Evolutionary conservation across 2,888 invertebrate genomes (phyloP).

Genomic region (Conistra vaccinii): DNA sequence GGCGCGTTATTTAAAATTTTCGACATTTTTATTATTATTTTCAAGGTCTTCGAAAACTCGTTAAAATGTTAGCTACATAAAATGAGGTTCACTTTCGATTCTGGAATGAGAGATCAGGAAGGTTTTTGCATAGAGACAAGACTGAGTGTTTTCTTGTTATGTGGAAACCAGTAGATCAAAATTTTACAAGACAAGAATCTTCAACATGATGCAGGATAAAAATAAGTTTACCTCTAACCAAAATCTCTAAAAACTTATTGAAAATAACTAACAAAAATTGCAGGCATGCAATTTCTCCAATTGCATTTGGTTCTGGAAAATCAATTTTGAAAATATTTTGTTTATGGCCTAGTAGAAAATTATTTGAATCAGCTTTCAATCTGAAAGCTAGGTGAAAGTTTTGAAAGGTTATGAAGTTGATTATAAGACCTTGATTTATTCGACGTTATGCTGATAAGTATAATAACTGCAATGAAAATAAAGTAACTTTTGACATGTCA

Average conservation of each 20-base stretch:
- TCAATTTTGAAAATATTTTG: background rate
- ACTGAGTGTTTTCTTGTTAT: conserved; percentile 69
- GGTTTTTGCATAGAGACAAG: conserved; percentile 73
- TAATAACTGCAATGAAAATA: conserved; percentile 64
- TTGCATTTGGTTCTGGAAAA: background rate
- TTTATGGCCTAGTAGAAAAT: conserved; percentile 6
- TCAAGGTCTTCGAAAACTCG: too few relatives aligned
- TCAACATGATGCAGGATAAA: conserved; percentile 1
- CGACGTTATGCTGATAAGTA: conserved; percentile 14
- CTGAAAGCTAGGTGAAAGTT: background rate
- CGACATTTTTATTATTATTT: conserved; percentile 33
- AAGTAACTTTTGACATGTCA: conserved; percentile 71
- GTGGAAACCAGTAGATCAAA: conserved; percentile 28
- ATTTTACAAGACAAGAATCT: background rate
- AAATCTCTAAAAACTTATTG: conserved; percentile 8
- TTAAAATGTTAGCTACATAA: conserved; percentile 72
- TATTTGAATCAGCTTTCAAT: background rate
- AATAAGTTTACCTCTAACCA: background rate
- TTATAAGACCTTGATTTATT: conserved; percentile 25
- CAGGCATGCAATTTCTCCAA: conserved; percentile 5
- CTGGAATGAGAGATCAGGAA: conserved; percentile 83
- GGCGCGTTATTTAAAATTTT: conserved; percentile 16
- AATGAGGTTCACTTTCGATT: conserved; percentile 82
- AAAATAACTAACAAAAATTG: background rate
- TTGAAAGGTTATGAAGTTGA: background rate